These are phyloP conservation scores for Zelostemma sp. DNA, from an alignment of 1,140 invertebrate species.

Conservation along the genomic window DNA sequence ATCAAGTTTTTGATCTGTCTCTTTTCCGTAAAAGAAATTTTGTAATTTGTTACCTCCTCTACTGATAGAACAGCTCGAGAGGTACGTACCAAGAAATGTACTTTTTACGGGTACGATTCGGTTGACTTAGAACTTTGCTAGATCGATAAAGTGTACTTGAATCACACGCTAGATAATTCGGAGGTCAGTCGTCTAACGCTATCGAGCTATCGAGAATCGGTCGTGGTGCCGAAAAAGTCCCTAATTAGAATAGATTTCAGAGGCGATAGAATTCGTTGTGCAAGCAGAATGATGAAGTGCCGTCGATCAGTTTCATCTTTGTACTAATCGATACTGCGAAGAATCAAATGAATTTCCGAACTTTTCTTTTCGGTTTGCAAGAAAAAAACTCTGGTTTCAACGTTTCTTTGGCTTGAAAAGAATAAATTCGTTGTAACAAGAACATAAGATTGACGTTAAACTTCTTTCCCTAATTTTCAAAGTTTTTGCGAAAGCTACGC, in stretches of 20 bases:
- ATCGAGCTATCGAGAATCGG: conserved; percentile 64
- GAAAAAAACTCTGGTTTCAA: conserved; percentile 13
- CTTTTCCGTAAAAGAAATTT: conserved; percentile 18
- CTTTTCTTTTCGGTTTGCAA: neutral
- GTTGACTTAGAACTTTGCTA: conserved; percentile 49
- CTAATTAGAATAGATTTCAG: conserved; percentile 29
- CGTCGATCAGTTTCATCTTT: conserved; percentile 43
- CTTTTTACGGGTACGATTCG: conserved; percentile 36
- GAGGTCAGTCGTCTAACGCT: conserved; percentile 66
- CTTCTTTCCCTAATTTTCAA: conserved; percentile 7
- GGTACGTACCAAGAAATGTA: conserved; percentile 51
- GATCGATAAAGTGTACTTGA: conserved; percentile 50
- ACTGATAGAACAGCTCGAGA: conserved; percentile 52
- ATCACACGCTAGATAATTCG: conserved; percentile 61
- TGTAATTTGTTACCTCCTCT: conserved; percentile 28
- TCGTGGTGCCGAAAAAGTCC: conserved; percentile 56
- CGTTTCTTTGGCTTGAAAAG: too few relatives aligned
- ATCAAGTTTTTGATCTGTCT: conserved; percentile 15
- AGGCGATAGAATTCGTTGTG: conserved; percentile 47
- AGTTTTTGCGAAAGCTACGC: conserved; percentile 31
- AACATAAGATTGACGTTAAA: conserved; percentile 25
- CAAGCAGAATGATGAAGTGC: conserved; percentile 39
- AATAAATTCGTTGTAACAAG: too few relatives aligned
- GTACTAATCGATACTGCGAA: conserved; percentile 41
- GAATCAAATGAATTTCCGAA: conserved; percentile 31